Conservation (phyloP, 2,797 vertebrate genomes). For the Falco naumanni region DNA sequence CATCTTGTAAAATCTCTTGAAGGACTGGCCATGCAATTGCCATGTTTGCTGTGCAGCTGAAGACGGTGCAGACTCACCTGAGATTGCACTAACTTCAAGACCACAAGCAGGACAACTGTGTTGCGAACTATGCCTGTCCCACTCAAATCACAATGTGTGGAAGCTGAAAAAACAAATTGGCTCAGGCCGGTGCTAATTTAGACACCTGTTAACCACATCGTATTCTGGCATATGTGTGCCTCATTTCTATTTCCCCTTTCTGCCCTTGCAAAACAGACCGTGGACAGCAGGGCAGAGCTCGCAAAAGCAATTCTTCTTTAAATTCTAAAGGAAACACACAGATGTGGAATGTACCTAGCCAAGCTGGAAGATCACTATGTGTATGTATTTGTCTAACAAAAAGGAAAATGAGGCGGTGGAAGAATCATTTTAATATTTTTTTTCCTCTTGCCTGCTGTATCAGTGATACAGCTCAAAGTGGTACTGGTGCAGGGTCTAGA, state of each 20-base stretch:
- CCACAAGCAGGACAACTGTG: not conserved
- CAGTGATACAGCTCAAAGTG: not conserved
- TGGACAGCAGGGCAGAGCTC: not conserved
- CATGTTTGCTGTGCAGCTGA: not conserved
- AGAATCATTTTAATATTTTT: not conserved
- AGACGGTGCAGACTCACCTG: not conserved
- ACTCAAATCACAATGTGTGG: not conserved
- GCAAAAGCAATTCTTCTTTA: not conserved
- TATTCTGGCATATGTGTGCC: not conserved
- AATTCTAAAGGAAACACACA: not conserved
- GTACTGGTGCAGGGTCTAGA: no score
- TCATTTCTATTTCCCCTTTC: not conserved
- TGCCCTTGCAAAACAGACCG: not conserved
- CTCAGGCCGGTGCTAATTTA: not conserved
- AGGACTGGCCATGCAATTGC: not conserved
- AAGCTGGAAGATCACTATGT: not conserved
- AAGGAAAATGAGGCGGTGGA: not conserved
- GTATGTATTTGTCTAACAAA: not conserved
- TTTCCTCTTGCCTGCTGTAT: not conserved
- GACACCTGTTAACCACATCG: not conserved
- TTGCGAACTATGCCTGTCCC: not conserved
- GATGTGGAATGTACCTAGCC: not conserved
- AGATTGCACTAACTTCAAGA: not conserved
- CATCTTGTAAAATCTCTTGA: not conserved
- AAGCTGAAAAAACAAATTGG: not conserved